These are phyloP conservation scores for Cyprinus carpio DNA, from an alignment of 2,113 vertebrate genomes.

Conservation along the genomic window DNA sequence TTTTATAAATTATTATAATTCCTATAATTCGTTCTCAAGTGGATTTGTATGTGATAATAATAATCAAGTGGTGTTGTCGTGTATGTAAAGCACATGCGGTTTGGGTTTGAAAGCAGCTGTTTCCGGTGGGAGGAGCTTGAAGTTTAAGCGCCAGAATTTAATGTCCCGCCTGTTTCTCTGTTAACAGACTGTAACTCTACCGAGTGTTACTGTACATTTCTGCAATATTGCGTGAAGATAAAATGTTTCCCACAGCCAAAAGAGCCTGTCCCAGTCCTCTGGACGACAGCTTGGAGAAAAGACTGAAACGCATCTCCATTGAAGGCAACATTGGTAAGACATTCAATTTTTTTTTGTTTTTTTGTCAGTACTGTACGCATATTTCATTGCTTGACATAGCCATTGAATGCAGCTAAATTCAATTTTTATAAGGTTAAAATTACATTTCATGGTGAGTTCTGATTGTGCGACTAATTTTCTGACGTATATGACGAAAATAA, in stretches of 20 bases:
- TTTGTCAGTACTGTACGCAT: neutral
- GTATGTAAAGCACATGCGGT: neutral
- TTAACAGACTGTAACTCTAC: neutral
- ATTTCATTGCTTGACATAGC: neutral
- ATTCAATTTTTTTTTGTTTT: too few species aligned
- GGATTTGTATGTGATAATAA: neutral
- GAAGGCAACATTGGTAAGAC: constrained; percentile 91
- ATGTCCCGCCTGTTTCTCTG: neutral
- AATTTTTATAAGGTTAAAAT: neutral
- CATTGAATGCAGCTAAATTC: neutral
- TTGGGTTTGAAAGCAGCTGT: constrained; percentile 25
- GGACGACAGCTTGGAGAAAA: constrained; percentile 68
- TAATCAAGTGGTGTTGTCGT: neutral
- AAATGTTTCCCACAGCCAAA: constrained; percentile 67
- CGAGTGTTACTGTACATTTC: neutral
- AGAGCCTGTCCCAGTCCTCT: constrained; percentile 60
- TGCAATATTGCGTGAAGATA: neutral
- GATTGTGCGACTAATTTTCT: too few species aligned
- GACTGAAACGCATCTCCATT: constrained; percentile 82
- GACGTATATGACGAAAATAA: neutral
- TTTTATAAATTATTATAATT: too few species aligned
- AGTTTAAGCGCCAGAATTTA: constrained; percentile 21
- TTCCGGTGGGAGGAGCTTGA: constrained; percentile 1
- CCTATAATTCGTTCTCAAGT: neutral
- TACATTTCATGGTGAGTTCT: neutral